Base-by-base conservation (phyloP, 2,113 vertebrate genomes). In the Danionella cerebrum region DNA sequence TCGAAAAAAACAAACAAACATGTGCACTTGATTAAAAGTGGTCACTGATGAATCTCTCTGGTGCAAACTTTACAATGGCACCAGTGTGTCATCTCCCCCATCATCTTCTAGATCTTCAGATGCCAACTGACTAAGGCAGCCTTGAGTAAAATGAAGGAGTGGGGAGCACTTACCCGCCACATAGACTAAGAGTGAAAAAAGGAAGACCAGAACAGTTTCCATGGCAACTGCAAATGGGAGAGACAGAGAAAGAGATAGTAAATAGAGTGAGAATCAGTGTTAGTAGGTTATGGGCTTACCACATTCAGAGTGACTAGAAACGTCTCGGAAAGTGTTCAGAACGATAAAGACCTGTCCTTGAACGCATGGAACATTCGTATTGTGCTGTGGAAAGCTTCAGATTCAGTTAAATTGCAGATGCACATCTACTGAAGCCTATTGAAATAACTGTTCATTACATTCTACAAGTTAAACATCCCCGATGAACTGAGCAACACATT, bases 101-200 rank as follows among this genome's bases (percentile, higher is more conserved):
- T 33, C 16, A 47, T 25, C 13, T 13, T 2, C 4, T 25, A 22
- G 25, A 18, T 1, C 39, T 44, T 44, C 5, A 1, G 7, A 55
- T 47, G 22, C 5, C 11, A 55, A 4, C 6, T 1, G 38, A 50
- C 59, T 21, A 12, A 69, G 13, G 59, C 41, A 19, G 9, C 14
- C 3, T 44, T 29, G 6, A 19, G 47, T 13, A 48, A 1, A 51
- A 6, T 27, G 41, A 7, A 45, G 29, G 39, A 38, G 55, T 33
- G 27, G 29, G 39, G 39, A 35, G 29, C 45, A 90, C 94, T 85
- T 82, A 98, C 94, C 94, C 53, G 89, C 82, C 0, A 71, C 79
- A 1, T 90, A 92, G 35, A 91, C 86, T 80, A 95, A 83, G 65
- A 94, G 85, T 29, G 92, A 91, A 73, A 90, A 93, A 27, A 97